Base-by-base conservation (phyloP, 2,888 invertebrate species). In the Petrolisthes manimaculis region DNA sequence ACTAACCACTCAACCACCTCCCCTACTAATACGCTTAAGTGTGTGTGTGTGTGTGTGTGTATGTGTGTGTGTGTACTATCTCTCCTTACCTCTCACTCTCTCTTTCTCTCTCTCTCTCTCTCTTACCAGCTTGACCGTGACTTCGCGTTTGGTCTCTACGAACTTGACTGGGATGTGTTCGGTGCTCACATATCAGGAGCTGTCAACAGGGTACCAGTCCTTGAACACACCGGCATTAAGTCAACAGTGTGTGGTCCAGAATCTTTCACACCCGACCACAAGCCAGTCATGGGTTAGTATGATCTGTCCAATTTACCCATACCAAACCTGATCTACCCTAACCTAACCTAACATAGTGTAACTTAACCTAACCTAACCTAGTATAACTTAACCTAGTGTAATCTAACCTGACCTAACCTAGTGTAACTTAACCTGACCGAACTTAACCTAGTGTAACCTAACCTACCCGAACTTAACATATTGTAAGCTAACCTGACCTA, bases 201-300 rank as follows among this genome's bases (percentile, higher is more conserved):
- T 0, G 93, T 95, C 0, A 94, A 95, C 84, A 93, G 98, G 12
- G 95, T 97, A 89, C 97, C 98, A 0, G 94, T 95, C 90, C 94
- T 97, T 90, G 95, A 94, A 56, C 94, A 94, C 8, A 95, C 95
- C 6, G 97, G 97, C 5, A 95, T 98, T 37, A 97, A 96, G 93
- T 96, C 96, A 71, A 97, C 97, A 0, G 95, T 97, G 1, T 98
- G 97, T 92, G 98, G 98, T 0, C 97, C 97, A 0, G 97, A 98
- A 93, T 96, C 97, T 1, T 98, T 98, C 92, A 98, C 98, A 0
- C 97, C 97, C 0, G 98, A 98, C 93, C 97, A 97, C 92, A 97
- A 95, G 92, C 97, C 98, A 0, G 92, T 98, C 61, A 94, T 98
- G 94, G 98, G 97, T 92, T 85, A 91, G 91, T 90, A 71, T 18